Evolutionary conservation across 2,797 vertebrate species (phyloP).

Genomic region (Brachyrhaphis roseni): DNA sequence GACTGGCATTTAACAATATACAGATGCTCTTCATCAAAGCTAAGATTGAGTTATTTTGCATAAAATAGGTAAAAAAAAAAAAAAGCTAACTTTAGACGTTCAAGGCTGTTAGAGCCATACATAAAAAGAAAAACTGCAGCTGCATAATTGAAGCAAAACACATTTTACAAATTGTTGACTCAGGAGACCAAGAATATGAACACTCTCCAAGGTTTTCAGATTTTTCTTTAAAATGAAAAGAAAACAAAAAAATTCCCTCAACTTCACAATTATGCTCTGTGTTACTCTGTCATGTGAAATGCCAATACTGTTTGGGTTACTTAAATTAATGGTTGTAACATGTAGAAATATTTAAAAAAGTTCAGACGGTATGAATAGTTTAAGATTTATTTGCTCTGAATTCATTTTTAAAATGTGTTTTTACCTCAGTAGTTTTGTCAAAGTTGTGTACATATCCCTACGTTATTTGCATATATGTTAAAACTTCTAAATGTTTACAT

Average conservation of each 20-base stretch:
- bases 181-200: background rate
- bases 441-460: background rate
- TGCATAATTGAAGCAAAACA: background rate
- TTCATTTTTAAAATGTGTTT: background rate
- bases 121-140: background rate
- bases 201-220: background rate
- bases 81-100: background rate
- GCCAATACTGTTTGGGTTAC: background rate
- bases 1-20: background rate
- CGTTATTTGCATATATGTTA: background rate
- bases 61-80: background rate
- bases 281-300: background rate
- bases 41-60: background rate
- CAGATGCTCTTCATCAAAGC: background rate
- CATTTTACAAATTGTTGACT: background rate
- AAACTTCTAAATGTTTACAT: constrained; percentile 1
- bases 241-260: background rate
- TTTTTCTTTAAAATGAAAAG: background rate
- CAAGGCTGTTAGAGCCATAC: background rate
- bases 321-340: background rate
- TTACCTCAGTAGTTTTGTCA: background rate
- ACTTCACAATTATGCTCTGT: background rate
- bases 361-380: background rate
- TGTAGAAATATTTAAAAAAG: background rate
- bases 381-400: background rate